A percentile compares a stretch with the other conserved stretches of the same genome.
Evolutionary conservation across 2,113 vertebrate species (phyloP).

Genomic region (Microcebus jonahi): DNA sequence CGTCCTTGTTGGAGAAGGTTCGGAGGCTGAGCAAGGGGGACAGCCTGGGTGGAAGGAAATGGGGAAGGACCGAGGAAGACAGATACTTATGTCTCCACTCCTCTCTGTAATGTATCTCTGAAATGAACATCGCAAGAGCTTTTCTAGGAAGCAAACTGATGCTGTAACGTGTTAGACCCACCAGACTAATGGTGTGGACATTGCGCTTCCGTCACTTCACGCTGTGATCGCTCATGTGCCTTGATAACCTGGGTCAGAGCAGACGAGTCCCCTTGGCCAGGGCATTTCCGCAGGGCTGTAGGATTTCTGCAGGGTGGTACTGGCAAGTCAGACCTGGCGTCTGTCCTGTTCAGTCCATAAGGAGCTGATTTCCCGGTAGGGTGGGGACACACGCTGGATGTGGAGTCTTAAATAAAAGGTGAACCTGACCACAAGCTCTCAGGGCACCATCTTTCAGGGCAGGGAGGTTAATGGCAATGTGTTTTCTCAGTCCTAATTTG

Average conservation of each 20-base stretch:
- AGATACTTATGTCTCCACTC: background rate
- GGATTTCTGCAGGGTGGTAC: background rate
- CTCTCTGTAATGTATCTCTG: background rate
- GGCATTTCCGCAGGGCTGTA: background rate
- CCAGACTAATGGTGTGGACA: fast-evolving
- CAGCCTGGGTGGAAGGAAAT: background rate
- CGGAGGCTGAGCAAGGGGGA: background rate
- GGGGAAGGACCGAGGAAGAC: background rate
- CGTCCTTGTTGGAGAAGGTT: background rate
- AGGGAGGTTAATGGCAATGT: background rate
- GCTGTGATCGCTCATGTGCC: background rate
- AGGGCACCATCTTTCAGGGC: background rate
- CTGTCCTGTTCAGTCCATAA: background rate
- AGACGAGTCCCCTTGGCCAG: no score
- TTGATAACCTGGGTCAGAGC: background rate
- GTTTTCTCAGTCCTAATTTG: background rate
- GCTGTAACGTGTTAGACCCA: background rate
- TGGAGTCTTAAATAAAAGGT: background rate
- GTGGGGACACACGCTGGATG: background rate
- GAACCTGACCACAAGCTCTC: background rate
- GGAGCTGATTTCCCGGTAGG: background rate
- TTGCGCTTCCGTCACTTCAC: fast-evolving
- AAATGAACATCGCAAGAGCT: background rate
- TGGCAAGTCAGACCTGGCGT: background rate
- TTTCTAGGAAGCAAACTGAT: background rate